Evolutionary conservation across 1,140 invertebrate genomes (phyloP), one percentile per base, ranked within the genome.

Genomic region (Neodiprion lecontei): DNA sequence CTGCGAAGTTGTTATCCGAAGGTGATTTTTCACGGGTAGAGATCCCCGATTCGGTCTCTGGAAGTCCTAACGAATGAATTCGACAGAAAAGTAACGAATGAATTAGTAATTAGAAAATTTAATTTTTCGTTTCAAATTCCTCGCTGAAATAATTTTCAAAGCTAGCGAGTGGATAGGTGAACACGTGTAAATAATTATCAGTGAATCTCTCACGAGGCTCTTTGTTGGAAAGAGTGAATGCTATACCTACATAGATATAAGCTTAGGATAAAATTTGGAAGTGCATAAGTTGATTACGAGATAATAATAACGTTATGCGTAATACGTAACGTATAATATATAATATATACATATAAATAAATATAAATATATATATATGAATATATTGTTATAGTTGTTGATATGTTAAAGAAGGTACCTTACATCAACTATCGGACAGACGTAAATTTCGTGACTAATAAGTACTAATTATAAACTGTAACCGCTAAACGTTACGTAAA

Each of bases 241-340:
- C 65, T 70, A 28, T 17, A 70, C 50, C 14, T 50, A 53, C 47
- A 50, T 61, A 48, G 12, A 65, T 70, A 49, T 23, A 71, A 74
- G 69, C 65, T 65, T 72, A 69, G 12, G 48, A 65, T 71, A 69
- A 70, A 75, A 70, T 72, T 70, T 75, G 74, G 61, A 72, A 69
- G 53, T 61, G 17, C 17, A 21, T 21, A 61, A 61, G n/a, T 61
- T 40, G n/a, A 61, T 17, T 61, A 61, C n/a, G 53, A 61, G n/a
- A 8, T 14, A 61, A 17, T 14, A 61, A 14, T 5, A 61, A 61
- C 53, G n/a, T 40, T 14, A 12, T 61, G n/a, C 4, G 9, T 61
- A 61, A 61, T 17, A 12, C n/a, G 9, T 12, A 5, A 61, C n/a
- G n/a, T 14, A 61, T 61, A 17, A 61, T 14, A 61, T 14, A 14